Conservation (phyloP, 2,888 invertebrate genomes). For the Lasiommata megera region DNA sequence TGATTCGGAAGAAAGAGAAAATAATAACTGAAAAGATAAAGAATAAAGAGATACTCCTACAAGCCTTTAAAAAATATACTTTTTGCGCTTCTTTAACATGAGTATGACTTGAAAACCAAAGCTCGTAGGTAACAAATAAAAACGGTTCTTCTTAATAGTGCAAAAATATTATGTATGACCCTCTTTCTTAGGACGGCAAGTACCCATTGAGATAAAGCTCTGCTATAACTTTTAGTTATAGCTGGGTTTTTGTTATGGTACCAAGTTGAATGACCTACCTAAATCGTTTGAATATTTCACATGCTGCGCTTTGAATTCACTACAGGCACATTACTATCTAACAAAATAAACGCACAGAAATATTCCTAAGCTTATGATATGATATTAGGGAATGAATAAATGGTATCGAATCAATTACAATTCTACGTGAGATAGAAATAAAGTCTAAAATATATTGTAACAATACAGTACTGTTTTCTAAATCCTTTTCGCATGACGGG, state of each 20-base stretch:
- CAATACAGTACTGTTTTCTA: constrained; percentile 11
- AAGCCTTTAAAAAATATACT: too few species aligned
- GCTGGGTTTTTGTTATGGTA: background rate
- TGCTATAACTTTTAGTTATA: background rate
- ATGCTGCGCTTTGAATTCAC: background rate
- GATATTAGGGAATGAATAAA: constrained; percentile 17
- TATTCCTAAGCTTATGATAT: constrained; percentile 38
- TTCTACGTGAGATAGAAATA: background rate
- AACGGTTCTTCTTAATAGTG: too few species aligned
- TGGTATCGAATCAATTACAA: background rate
- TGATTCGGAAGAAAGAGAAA: too few species aligned
- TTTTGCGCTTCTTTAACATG: too few species aligned
- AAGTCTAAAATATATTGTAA: background rate
- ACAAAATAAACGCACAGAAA: constrained; percentile 20
- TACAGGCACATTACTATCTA: background rate
- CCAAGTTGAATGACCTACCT: background rate
- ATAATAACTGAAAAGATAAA: too few species aligned
- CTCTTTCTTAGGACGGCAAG: too few species aligned
- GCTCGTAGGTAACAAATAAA: too few species aligned
- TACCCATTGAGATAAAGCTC: background rate
- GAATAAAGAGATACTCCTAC: too few species aligned
- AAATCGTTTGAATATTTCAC: background rate
- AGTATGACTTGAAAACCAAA: too few species aligned
- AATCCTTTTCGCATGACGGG: constrained; percentile 26
- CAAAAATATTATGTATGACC: too few species aligned